A percentile compares a stretch with the other conserved stretches of the same genome.
Conservation (phyloP, 1,140 invertebrate species). For the Callitettix versicolor region DNA sequence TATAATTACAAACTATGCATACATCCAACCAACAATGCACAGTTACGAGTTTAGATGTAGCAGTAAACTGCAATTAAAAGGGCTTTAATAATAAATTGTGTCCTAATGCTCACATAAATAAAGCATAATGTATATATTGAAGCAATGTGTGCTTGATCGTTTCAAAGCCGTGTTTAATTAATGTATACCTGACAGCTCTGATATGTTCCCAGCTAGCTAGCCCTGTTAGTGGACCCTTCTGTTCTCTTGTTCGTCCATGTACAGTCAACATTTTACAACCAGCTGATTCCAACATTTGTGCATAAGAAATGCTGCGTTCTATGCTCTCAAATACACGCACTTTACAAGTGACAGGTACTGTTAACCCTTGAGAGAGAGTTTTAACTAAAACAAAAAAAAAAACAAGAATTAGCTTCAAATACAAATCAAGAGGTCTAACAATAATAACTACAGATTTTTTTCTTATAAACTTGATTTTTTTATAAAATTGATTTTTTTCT, state of each 20-base stretch:
- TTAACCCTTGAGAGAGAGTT: constrained; percentile 52
- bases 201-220: constrained; percentile 92
- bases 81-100: too few relatives aligned
- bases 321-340: constrained; percentile 82
- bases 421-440: too few relatives aligned
- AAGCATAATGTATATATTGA: too few relatives aligned
- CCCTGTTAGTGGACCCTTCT: constrained; percentile 90
- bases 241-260: constrained; percentile 90
- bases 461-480: too few relatives aligned
- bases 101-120: too few relatives aligned
- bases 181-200: constrained; percentile 76
- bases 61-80: too few relatives aligned
- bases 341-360: constrained; percentile 90
- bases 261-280: constrained; percentile 89
- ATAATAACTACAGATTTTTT: too few relatives aligned
- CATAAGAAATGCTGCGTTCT: constrained; percentile 84
- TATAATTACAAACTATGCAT: too few relatives aligned
- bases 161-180: background rate
- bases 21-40: too few relatives aligned
- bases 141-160: too few relatives aligned
- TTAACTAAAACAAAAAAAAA: constrained; percentile 45
- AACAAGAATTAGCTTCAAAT: background rate
- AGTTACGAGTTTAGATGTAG: too few relatives aligned
- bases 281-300: constrained; percentile 85
- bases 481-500: too few relatives aligned